These are phyloP conservation scores for Cichlasoma orientale DNA, from an alignment of 2,797 vertebrate species.

Conservation along the genomic window DNA sequence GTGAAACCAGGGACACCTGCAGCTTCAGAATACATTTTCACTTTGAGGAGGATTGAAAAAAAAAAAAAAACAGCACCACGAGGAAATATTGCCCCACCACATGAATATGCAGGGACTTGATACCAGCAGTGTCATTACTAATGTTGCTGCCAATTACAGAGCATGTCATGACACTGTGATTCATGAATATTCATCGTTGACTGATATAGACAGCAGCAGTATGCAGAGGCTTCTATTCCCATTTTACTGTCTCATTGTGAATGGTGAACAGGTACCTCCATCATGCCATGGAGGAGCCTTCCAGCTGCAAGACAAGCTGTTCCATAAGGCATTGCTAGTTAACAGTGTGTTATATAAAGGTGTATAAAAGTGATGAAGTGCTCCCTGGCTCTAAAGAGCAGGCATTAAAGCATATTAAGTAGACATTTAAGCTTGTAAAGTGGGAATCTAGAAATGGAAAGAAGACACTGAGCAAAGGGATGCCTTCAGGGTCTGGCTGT, in stretches of 20 bases:
- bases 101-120: constrained; percentile 87
- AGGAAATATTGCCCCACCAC: constrained; percentile 82
- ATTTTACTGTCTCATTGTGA: constrained; percentile 87
- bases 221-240: constrained; percentile 78
- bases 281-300: constrained; percentile 80
- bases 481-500: constrained; percentile 75
- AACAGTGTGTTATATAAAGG: constrained; percentile 90
- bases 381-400: constrained; percentile 84
- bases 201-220: constrained; percentile 82
- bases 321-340: constrained; percentile 87
- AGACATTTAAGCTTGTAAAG: constrained; percentile 87
- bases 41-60: constrained; percentile 58
- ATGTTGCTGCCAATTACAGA: constrained; percentile 90
- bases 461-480: constrained; percentile 79
- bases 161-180: constrained; percentile 87
- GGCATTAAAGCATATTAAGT: constrained; percentile 90
- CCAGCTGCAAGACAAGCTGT: constrained; percentile 85
- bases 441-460: constrained; percentile 82
- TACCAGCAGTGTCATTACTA: constrained; percentile 86
- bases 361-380: constrained; percentile 89
- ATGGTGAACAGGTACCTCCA: constrained; percentile 85
- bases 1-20: constrained; percentile 83
- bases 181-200: constrained; percentile 87
- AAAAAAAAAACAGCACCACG: constrained; percentile 58
- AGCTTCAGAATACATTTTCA: constrained; percentile 85